A percentile compares a stretch with the other conserved stretches of the same genome.
These are phyloP conservation scores for Pyrocoelia pectoralis DNA, from an alignment of 2,888 invertebrate species.

Conservation along the genomic window DNA sequence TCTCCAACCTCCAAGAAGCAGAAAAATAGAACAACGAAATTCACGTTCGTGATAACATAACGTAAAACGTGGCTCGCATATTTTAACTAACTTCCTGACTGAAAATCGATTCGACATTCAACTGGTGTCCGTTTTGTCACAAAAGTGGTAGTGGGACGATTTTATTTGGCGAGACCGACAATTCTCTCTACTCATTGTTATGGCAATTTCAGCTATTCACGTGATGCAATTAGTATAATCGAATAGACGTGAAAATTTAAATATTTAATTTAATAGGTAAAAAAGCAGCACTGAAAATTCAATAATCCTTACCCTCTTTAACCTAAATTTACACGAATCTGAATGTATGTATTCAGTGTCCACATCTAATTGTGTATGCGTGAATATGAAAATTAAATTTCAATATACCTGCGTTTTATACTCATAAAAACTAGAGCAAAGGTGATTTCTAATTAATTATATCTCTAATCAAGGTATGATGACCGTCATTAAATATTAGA, in stretches of 20 bases:
- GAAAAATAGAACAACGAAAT: constrained; percentile 24
- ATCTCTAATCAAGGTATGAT: no score
- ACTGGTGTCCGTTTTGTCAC: constrained; percentile 40
- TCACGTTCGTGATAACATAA: constrained; percentile 33
- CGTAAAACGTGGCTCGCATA: constrained; percentile 36
- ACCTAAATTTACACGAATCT: no score
- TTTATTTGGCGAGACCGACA: constrained; percentile 26
- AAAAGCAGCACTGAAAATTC: no score
- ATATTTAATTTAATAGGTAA: background rate
- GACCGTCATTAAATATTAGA: no score
- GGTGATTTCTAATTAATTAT: no score
- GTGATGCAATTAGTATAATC: background rate
- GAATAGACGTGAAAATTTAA: background rate
- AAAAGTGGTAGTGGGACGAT: constrained; percentile 25
- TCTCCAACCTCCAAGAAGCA: constrained; percentile 4
- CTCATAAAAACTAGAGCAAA: no score
- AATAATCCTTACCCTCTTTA: no score
- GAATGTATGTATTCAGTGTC: no score
- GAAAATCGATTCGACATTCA: constrained; percentile 38
- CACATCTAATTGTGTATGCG: no score
- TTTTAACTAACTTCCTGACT: constrained; percentile 38
- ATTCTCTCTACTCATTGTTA: constrained; percentile 20
- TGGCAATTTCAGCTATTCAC: constrained; percentile 12
- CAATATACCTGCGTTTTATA: no score
- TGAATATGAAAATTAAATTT: no score